Conservation (phyloP, 2,888 invertebrate genomes). For the Mythimna ferrago region DNA sequence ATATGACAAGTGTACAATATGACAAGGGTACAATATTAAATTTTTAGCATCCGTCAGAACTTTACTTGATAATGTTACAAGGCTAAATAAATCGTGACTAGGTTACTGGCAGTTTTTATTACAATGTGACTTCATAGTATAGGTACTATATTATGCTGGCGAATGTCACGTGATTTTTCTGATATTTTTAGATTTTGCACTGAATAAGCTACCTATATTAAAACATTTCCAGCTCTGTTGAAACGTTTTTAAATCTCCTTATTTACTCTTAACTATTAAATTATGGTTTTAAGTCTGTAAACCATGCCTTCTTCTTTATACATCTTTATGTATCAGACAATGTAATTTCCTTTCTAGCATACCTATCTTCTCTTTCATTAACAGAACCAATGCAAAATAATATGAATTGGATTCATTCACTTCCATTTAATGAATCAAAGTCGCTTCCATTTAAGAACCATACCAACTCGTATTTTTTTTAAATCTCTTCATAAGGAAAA, state of each 20-base stretch:
- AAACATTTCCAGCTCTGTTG: background rate
- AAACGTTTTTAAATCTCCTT: background rate
- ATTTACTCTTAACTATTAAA: background rate
- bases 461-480: background rate
- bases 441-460: background rate
- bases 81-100: constrained; percentile 46
- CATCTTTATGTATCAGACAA: too few relatives aligned
- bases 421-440: too few relatives aligned
- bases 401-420: too few relatives aligned
- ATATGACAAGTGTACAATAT: background rate
- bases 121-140: constrained; percentile 22
- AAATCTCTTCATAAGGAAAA: background rate
- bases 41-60: constrained; percentile 22
- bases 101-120: constrained; percentile 37
- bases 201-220: background rate
- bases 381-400: background rate
- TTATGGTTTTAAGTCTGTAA: background rate
- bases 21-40: background rate
- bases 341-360: too few relatives aligned
- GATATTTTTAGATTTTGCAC: background rate
- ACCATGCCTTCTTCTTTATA: background rate
- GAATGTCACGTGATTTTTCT: constrained; percentile 8
- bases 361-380: background rate
- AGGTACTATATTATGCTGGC: background rate
- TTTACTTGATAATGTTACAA: constrained; percentile 43